A percentile compares a stretch with the other conserved stretches of the same genome.
Evolutionary conservation across 2,797 vertebrate species (phyloP).

Genomic region (Cephalopachus bancanus): DNA sequence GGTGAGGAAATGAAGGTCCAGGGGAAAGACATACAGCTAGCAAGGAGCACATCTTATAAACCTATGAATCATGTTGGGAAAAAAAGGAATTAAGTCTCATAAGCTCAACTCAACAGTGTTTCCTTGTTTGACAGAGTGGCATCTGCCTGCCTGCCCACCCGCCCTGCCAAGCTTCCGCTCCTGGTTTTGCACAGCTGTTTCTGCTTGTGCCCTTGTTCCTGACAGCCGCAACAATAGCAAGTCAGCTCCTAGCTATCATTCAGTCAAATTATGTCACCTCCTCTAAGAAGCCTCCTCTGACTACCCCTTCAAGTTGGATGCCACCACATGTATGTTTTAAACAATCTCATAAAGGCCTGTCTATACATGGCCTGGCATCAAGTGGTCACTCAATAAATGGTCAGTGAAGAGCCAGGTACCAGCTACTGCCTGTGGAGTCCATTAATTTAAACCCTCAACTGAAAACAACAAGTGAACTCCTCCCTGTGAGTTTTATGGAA

Average conservation of each 20-base stretch:
- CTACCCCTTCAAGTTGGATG: neutral
- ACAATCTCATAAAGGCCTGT: neutral
- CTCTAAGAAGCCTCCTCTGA: constrained; percentile 20
- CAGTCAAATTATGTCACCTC: neutral
- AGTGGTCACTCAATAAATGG: neutral
- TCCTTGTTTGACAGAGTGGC: neutral
- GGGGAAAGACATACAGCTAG: constrained; percentile 4
- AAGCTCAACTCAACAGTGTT: neutral
- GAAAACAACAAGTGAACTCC: neutral
- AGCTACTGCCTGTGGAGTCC: neutral
- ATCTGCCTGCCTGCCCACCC: neutral
- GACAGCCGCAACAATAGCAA: neutral
- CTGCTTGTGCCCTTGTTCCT: constrained; percentile 1
- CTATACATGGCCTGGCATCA: neutral
- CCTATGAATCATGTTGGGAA: too few relatives aligned
- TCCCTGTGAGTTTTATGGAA: neutral
- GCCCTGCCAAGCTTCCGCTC: neutral
- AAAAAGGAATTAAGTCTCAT: neutral
- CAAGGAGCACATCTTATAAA: neutral
- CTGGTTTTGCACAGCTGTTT: neutral
- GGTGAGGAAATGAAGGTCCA: neutral
- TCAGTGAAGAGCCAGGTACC: neutral
- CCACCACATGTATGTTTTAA: neutral
- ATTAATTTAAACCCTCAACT: neutral
- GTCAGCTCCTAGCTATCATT: neutral